Evolutionary conservation across 1,140 invertebrate genomes (phyloP).

Genomic region (Ridgeia piscesae): DNA sequence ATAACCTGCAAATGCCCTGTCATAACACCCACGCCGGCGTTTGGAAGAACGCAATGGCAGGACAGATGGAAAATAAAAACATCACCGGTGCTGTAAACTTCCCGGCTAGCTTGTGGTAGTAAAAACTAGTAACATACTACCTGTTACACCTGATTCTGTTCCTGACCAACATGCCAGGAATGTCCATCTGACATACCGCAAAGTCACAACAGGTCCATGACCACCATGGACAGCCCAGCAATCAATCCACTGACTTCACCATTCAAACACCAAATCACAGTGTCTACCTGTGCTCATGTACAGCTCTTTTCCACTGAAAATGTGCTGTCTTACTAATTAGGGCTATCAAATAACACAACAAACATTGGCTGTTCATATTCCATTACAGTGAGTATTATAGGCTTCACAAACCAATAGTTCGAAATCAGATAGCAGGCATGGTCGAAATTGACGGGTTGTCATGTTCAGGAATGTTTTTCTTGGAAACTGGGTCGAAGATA

Average conservation of each 20-base stretch:
- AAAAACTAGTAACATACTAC: too few species aligned
- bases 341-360: neutral
- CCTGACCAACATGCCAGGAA: neutral
- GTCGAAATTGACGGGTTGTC: neutral
- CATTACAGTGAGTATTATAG: too few species aligned
- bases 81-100: neutral
- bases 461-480: neutral
- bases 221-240: neutral
- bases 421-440: neutral
- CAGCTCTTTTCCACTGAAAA: too few species aligned
- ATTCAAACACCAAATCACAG: too few species aligned
- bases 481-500: neutral
- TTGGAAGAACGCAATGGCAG: neutral
- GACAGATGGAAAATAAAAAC: neutral
- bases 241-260: too few species aligned
- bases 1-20: neutral
- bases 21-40: neutral
- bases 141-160: neutral
- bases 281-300: too few species aligned
- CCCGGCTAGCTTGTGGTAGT: neutral
- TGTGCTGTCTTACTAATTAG: neutral
- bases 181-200: neutral
- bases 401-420: neutral
- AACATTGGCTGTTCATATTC: neutral
- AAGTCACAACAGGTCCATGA: neutral